Percentiles rank a stretch among this genome's conserved stretches.
Conservation (phyloP, 2,797 vertebrate species). For the Australoheros facetus region DNA sequence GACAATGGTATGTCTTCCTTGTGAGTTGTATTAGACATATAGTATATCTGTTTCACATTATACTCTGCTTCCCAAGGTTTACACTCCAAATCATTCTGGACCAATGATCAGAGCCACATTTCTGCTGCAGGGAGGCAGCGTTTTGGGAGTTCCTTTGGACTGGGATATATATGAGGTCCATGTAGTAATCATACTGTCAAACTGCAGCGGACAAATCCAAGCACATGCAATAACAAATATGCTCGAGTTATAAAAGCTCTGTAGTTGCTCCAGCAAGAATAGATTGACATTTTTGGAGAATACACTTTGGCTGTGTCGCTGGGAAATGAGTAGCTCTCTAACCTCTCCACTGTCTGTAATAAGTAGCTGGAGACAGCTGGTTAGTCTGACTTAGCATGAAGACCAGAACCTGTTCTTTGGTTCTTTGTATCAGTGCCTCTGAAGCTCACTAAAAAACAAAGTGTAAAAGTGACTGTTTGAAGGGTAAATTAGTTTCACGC, state of each 20-base stretch:
- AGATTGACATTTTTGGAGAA: background rate
- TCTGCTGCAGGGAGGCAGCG: constrained; percentile 61
- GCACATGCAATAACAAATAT: constrained; percentile 14
- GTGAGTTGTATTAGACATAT: constrained; percentile 67
- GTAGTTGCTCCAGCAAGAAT: background rate
- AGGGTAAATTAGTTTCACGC: background rate
- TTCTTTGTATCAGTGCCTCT: background rate
- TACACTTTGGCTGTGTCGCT: background rate
- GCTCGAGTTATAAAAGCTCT: constrained; percentile 6
- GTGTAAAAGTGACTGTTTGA: background rate
- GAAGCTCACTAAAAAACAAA: background rate
- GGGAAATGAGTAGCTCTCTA: background rate
- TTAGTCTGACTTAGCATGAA: background rate
- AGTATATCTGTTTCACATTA: constrained; percentile 80
- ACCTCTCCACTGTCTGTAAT: background rate
- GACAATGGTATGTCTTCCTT: constrained; percentile 70
- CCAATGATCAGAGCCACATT: constrained; percentile 78
- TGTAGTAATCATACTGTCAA: constrained; percentile 57
- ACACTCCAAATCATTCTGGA: constrained; percentile 60
- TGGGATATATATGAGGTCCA: constrained; percentile 34
- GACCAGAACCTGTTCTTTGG: background rate
- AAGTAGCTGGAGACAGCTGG: background rate
- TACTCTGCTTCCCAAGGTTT: constrained; percentile 66
- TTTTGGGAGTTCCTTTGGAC: constrained; percentile 27
- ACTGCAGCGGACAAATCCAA: constrained; percentile 20